Conservation (phyloP, 2,113 vertebrate species). For the Malurus elegans region DNA sequence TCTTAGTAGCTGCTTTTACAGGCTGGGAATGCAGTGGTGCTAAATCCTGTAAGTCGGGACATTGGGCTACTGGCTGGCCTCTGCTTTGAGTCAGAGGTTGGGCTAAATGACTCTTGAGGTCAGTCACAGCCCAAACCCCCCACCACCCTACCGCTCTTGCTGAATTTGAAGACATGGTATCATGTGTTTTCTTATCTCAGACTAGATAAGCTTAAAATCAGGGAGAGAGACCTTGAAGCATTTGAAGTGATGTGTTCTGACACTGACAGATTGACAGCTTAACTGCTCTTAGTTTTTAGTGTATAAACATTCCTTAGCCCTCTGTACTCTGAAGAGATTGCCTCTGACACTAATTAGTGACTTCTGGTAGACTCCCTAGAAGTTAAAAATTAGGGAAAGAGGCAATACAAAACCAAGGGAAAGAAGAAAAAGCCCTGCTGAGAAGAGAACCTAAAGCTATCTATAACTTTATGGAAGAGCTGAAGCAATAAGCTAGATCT, state of each 20-base stretch:
- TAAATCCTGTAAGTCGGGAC: not conserved
- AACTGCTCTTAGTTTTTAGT: not conserved
- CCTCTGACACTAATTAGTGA: not conserved
- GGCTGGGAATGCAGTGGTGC: not conserved
- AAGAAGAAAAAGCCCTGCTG: not conserved
- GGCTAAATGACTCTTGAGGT: not conserved
- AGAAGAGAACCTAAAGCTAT: not conserved
- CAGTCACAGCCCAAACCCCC: not conserved
- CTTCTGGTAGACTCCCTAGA: not conserved
- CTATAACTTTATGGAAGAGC: not conserved
- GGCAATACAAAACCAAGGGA: not conserved
- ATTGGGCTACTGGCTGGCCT: not conserved
- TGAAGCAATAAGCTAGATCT: not conserved
- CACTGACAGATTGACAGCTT: not conserved
- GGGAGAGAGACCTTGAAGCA: not conserved
- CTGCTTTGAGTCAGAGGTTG: not conserved
- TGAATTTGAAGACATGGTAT: not conserved
- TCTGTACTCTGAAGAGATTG: not conserved
- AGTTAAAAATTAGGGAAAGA: not conserved
- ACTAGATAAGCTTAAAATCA: not conserved
- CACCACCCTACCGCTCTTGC: not conserved
- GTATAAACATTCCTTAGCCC: not conserved
- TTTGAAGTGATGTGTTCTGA: not conserved
- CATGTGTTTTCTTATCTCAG: not conserved
- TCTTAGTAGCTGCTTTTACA: not conserved